phyloP scores from a whole-genome alignment of 2,888 invertebrate species.

The Drosophila parthenogenetica region DNA sequence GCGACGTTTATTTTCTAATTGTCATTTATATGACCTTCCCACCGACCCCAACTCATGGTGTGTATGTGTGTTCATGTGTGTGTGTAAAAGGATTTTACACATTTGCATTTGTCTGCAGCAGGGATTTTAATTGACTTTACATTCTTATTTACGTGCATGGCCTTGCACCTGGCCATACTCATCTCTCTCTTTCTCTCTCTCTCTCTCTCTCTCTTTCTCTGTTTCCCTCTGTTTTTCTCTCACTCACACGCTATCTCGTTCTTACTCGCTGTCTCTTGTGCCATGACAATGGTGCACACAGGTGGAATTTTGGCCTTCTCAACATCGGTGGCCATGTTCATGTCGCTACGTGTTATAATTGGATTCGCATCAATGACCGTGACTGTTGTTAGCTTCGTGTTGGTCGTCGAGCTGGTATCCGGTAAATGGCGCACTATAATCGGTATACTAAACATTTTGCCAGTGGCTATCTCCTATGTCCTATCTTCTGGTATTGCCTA shows the following conservation, averaged over 20 bases:
- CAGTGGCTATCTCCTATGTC: conserved; percentile 87
- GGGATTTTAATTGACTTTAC: conserved; percentile 76
- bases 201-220: conserved; percentile 1
- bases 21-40: conserved; percentile 62
- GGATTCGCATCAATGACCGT: conserved; percentile 88
- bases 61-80: conserved; percentile 22
- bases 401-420: conserved; percentile 88
- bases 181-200: conserved; percentile 24
- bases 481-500: conserved; percentile 88
- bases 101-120: conserved; percentile 59
- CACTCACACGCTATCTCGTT: neutral
- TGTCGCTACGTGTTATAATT: conserved; percentile 86
- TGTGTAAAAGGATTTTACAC: conserved; percentile 29
- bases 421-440: conserved; percentile 88
- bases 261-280: conserved; percentile 7
- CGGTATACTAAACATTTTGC: conserved; percentile 88
- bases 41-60: neutral
- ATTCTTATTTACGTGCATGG: conserved; percentile 74
- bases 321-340: conserved; percentile 87
- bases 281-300: conserved; percentile 54
- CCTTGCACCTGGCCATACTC: conserved; percentile 69
- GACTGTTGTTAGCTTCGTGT: conserved; percentile 89
- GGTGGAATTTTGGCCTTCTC: conserved; percentile 87
- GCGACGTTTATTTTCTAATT: conserved; percentile 65
- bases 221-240: too few species aligned